A percentile compares a stretch with the other conserved stretches of the same genome.
Conservation (phyloP, 2,888 invertebrate genomes). For the Dorcus hopei region DNA sequence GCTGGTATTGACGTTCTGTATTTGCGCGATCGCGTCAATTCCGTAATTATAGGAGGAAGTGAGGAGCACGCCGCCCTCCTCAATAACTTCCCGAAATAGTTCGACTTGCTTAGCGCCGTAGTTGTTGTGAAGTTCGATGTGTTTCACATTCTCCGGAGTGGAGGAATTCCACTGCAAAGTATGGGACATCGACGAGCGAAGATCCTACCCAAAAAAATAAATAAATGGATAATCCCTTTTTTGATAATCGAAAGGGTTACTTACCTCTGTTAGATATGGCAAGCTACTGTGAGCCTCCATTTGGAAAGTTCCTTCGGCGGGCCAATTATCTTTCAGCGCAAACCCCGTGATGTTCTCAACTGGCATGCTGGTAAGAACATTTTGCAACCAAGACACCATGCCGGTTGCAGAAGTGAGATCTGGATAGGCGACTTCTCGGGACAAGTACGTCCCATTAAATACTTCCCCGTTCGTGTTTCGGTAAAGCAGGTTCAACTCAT, state of each 20-base stretch:
- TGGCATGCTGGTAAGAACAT: constrained; percentile 34
- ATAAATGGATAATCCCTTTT: background rate
- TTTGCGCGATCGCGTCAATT: constrained; percentile 38
- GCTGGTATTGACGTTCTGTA: constrained; percentile 55
- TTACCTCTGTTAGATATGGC: constrained; percentile 55
- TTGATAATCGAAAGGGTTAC: too few relatives aligned
- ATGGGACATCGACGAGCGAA: constrained; percentile 49
- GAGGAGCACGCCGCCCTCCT: background rate
- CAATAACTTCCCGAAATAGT: constrained; percentile 12
- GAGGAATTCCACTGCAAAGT: constrained; percentile 55
- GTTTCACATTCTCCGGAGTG: background rate
- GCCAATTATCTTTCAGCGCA: constrained; percentile 58
- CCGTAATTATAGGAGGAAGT: constrained; percentile 17
- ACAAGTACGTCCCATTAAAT: constrained; percentile 36
- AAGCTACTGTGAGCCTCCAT: constrained; percentile 44
- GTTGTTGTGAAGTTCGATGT: constrained; percentile 53
- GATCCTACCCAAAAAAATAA: constrained; percentile 29
- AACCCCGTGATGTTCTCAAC: constrained; percentile 45
- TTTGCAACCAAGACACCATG: background rate
- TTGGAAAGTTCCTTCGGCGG: constrained; percentile 44
- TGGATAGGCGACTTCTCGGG: constrained; percentile 39
- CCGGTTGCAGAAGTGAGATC: constrained; percentile 36
- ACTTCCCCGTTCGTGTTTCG: constrained; percentile 23
- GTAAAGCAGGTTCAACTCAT: constrained; percentile 34
- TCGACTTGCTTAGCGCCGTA: constrained; percentile 53